Evolutionary conservation across 1,140 invertebrate genomes (phyloP), one percentile per base, ranked within the genome.

Genomic region (Magallana angulata): DNA sequence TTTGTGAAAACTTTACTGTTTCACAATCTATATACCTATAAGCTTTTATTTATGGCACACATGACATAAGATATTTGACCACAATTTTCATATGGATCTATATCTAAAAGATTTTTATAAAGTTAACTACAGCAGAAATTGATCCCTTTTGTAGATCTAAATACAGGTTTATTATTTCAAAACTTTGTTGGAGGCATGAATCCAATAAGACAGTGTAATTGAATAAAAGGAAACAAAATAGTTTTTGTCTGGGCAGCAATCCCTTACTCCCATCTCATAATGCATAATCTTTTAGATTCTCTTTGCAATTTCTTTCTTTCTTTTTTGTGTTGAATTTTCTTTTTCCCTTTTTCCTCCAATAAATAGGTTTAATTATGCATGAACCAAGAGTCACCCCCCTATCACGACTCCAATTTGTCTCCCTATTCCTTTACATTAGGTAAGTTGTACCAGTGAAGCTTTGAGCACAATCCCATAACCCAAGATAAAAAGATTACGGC

Each of bases 331-430:
- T 30, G n/a, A 11, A 24, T 71, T 30, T 71, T 68, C 24, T 8
- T 18, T 68, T 71, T 76, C 36, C 36, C 36, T 48, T 76, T 76
- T 24, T 30, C 68, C 11, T 76, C 24, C 24, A 76, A 76, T 76
- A 36, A 76, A 76, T 76, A 76, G 68, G 4, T 76, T 76, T 76
- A 76, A 76, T 76, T 76, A 76, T 76, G 68, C 68, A 76, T 76
- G 68, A 76, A 76, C 68, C 68, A 11, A 11, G 24, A 76, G 24
- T 76, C 24, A 76, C 68, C 68, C 24, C 60, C 68, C 18, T 30
- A 30, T 30, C 24, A 18, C 12, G 11, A 30, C 36, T 76, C 68
- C 68, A 76, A 76, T 76, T 76, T 76, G 68, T 76, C 18, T 76
- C 68, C 4, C 11, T 12, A 76, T 30, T 76, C 68, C 36, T 30